Base-by-base conservation (phyloP, 2,113 vertebrate genomes). In the Halichoerus grypus region DNA sequence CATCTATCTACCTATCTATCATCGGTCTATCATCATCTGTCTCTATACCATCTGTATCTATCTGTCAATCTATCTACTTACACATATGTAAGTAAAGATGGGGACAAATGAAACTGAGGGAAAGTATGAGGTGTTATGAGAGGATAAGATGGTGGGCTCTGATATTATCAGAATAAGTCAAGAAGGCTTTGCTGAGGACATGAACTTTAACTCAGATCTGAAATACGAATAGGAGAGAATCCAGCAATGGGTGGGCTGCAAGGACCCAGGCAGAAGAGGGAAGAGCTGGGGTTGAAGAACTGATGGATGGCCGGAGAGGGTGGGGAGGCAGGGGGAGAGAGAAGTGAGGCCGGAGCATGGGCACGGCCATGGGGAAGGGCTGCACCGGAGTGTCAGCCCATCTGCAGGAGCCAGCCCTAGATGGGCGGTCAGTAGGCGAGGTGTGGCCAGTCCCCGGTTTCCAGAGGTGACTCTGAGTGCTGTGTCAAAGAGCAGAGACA, bases 341-440 rank as follows among this genome's bases (percentile, higher is more conserved):
- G 24, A 15, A 1, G 5, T 4, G 57, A 76, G 49, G 19, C 36
- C 4, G 7, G 39, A 31, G 15, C 1, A 33, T 7, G 1, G 33
- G 4, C 1, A 0, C 6, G 21, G n/a, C 51, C 10, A 1, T 0
- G 4, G 39, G 7, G 33, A 53, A 83, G 51, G 26, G 33, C 33
- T 39, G 18, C 11, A 2, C 31, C 33, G 11, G 49, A 19, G 16
- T 5, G 61, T 46, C 19, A 59, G 21, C 26, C 26, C 5, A 0
- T 15, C 26, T 0, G 14, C 31, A 7, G 1, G 13, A 51, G 15
- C 39, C 33, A 31, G 39, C 2, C 16, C 71, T 65, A 11, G n/a
- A n/a, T 1, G 7, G 4, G 4, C 11, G 1, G 19, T 9, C 36
- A n/a, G 33, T 4, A 7, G 82, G 59, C 31, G 51, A 46, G n/a